A percentile compares a stretch with the other conserved stretches of the same genome.
Conservation (phyloP, 1,140 invertebrate genomes). For the Eueides isabella region DNA sequence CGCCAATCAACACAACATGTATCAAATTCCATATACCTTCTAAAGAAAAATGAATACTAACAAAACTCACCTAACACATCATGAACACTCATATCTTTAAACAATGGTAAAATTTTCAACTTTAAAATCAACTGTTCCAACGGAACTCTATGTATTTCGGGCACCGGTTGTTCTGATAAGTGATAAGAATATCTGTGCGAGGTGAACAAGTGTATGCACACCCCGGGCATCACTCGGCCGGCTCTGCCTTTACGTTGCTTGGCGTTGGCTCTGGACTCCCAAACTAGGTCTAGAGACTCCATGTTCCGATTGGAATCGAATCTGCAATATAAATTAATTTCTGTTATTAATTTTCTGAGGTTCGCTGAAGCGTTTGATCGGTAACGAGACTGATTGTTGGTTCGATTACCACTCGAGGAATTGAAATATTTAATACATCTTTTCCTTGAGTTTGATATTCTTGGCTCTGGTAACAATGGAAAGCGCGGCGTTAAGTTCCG, state of each 20-base stretch:
- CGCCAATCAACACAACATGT: too few species aligned
- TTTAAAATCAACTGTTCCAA: slow-evolving; percentile 94
- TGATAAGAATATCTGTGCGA: slow-evolving; percentile 85
- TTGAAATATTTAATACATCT: too few species aligned
- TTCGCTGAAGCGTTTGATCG: too few species aligned
- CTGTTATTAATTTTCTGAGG: too few species aligned
- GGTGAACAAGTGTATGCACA: slow-evolving; percentile 92
- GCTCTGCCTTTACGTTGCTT: slow-evolving; percentile 92
- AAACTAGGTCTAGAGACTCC: slow-evolving; percentile 91
- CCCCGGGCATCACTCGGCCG: slow-evolving; percentile 93
- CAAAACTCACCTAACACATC: slow-evolving; percentile 29
- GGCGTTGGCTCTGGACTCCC: slow-evolving; percentile 92
- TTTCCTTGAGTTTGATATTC: too few species aligned
- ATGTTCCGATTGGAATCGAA: slow-evolving; percentile 93
- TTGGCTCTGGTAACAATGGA: too few species aligned
- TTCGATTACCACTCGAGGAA: too few species aligned
- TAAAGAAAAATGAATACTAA: too few species aligned
- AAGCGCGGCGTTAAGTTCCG: too few species aligned
- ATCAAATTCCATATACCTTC: too few species aligned
- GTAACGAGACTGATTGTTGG: too few species aligned
- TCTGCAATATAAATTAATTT: slow-evolving; percentile 40
- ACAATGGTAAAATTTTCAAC: slow-evolving; percentile 91
- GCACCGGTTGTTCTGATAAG: slow-evolving; percentile 85
- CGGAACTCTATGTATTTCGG: slow-evolving; percentile 93
- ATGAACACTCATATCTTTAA: slow-evolving; percentile 83